Conservation (phyloP, 2,797 vertebrate genomes). For the Pantherophis alleghaniensis region DNA sequence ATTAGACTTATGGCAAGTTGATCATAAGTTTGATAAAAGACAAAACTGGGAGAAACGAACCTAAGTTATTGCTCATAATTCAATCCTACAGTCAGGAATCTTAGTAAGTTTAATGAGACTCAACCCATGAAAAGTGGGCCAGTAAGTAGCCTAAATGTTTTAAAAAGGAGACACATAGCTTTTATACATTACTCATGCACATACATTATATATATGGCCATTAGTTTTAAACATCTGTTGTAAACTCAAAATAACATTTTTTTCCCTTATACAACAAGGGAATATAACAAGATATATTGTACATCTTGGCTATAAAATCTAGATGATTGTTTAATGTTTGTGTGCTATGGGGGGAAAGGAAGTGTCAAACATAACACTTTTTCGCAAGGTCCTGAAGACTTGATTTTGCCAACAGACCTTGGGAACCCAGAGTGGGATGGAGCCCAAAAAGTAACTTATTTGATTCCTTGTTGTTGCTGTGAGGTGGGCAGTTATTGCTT, state of each 20-base stretch:
- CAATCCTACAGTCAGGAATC: too few species aligned
- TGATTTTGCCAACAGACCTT: not conserved
- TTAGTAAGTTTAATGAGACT: not conserved
- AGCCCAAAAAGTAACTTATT: not conserved
- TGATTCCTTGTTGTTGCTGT: not conserved
- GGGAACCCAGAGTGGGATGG: not conserved
- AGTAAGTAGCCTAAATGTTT: not conserved
- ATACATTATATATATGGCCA: not conserved
- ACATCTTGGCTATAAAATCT: not conserved
- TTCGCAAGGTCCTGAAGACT: not conserved
- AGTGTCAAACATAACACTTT: not conserved
- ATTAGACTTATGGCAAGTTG: not conserved
- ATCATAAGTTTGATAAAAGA: not conserved
- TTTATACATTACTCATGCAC: not conserved
- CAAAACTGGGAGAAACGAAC: not conserved
- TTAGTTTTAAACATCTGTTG: not conserved
- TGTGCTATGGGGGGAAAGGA: not conserved
- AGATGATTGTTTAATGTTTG: not conserved
- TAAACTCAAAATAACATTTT: not conserved
- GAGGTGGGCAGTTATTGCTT: not conserved
- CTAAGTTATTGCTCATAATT: not conserved
- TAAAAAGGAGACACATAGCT: not conserved
- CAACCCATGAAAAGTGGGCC: not conserved
- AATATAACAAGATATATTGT: not conserved
- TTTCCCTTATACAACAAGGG: not conserved